Base-by-base conservation (phyloP, 2,888 invertebrate genomes). In the Andrena fulva region DNA sequence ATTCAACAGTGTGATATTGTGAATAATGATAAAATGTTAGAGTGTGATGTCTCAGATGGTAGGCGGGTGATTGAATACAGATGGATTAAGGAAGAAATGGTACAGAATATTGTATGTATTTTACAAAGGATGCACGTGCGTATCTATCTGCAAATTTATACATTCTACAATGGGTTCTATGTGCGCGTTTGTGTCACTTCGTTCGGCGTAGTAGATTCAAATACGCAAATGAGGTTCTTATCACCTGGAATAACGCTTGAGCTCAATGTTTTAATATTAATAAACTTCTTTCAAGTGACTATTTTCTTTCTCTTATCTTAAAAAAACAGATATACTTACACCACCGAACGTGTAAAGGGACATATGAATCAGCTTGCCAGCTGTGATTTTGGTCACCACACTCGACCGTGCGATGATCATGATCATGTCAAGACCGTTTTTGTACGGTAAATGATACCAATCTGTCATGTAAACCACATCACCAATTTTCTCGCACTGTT, bases 381-480 rank as follows among this genome's bases (percentile, higher is more conserved):
- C 88, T 20, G 87, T 89, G n/a, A 91, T 85, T 62, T 86, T 86
- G 2, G 85, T 84, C 0, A 86, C 87, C 42, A 72, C 63, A 27
- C 84, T 85, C 2, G 91, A 85, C 48, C 87, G 88, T 1, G 80
- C 81, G 48, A 90, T 89, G 10, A 85, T 77, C 2, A 91, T 35
- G 2, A 83, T 75, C 7, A 91, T 33, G 0, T 72, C 77, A 0
- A 76, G 74, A 0, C 86, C 84, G 27, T 72, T 84, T 78, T 83
- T 87, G 1, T 67, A 68, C n/a, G 88, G 88, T 27, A 91, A 77
- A 12, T 63, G 59, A 16, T 89, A 90, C 89, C 90, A 90, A 4
- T 90, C 73, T 12, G 82, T 87, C 85, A 86, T 86, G 54, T 90
- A 90, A 5, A 85, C 83, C 8, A 69, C 80, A 42, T 88, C 86